Evolutionary conservation across 1,140 invertebrate species (phyloP).

Genomic region (Drosophila elegans): DNA sequence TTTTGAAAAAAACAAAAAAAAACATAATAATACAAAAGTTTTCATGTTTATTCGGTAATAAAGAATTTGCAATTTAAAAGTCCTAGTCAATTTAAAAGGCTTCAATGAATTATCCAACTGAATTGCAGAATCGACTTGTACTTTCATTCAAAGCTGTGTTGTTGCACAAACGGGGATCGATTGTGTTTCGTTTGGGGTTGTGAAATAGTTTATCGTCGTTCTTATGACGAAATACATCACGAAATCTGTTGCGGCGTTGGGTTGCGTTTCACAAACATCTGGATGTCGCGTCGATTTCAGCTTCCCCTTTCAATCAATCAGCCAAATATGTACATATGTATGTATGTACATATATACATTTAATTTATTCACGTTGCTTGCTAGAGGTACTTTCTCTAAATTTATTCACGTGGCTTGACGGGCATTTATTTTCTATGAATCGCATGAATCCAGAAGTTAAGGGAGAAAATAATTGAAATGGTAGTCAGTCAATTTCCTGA

Average conservation of each 20-base stretch:
- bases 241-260: slow-evolving; percentile 11
- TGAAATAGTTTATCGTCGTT: slow-evolving; percentile 1
- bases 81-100: neutral
- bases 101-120: neutral
- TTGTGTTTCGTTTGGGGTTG: neutral
- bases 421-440: too few relatives aligned
- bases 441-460: too few relatives aligned
- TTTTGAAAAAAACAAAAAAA: too few relatives aligned
- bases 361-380: neutral
- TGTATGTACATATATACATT: neutral
- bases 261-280: neutral
- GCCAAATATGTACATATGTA: neutral
- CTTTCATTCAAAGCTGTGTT: neutral
- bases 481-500: too few relatives aligned
- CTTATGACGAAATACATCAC: slow-evolving; percentile 12
- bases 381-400: too few relatives aligned
- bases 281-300: neutral
- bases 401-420: too few relatives aligned
- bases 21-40: too few relatives aligned
- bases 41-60: neutral
- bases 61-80: neutral
- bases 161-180: neutral
- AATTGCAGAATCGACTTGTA: neutral
- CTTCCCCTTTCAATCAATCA: neutral
- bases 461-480: too few relatives aligned